Evolutionary conservation across 2,888 invertebrate species (phyloP), one percentile per base, ranked within the genome.

Genomic region (Agrilus cyanescens): DNA sequence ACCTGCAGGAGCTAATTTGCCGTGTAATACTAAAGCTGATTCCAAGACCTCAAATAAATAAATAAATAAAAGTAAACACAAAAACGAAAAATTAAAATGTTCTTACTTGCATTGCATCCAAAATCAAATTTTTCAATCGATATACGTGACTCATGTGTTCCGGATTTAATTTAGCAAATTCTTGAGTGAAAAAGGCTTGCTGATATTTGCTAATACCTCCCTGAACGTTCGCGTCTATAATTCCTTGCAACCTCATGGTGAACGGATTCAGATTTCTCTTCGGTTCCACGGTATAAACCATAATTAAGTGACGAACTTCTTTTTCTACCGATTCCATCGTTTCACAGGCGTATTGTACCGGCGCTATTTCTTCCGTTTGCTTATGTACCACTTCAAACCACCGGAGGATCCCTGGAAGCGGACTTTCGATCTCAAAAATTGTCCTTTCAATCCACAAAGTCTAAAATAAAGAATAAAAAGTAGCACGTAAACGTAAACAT

Each of bases 141-240:
- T 71, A 71, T 2, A 79, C 73, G 55, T 75, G 71, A 3, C 69
- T 67, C 43, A 73, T 65, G 61, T 73, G 74, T 33, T 76, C 75
- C 0, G 78, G 75, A 60, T 74, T 73, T 39, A 72, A 64, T 45
- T 71, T 68, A 1, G 75, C 63, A 59, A 88, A 94, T 53, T 90
- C 89, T 8, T 81, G 73, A 0, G 82, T 82, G 47, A 95, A 82
- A 66, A 96, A 96, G 0, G 95, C 93, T 55, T 91, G 91, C 61
- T 94, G 91, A 62, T 95, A 96, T 63, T 94, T 96, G 37, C 86
- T 82, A 46, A 93, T 85, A 12, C 95, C 95, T 2, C 95, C 90
- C 76, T 91, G 90, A 0, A 96, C 95, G 57, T 91, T 93, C 0
- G 96, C 94, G 67, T 95, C 94, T 50, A 95, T 90, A 29, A 93